phyloP scores from a whole-genome alignment of 2,797 vertebrate genomes.

The Heterohyrax brucei region DNA sequence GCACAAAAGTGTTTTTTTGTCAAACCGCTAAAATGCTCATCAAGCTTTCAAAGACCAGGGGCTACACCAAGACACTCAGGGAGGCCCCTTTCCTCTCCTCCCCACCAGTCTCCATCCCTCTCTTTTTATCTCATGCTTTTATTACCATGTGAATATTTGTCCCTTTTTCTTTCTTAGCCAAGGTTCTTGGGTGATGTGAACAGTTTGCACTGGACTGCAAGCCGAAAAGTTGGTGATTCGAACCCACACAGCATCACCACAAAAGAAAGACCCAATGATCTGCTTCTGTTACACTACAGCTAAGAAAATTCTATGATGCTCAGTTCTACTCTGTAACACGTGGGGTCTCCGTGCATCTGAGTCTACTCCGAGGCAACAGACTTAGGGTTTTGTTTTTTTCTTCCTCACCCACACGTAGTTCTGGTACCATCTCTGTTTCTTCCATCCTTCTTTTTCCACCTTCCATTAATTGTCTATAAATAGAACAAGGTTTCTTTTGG shows the following conservation, averaged over 20 bases:
- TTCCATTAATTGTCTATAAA: not conserved
- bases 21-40: slow-evolving; percentile 29
- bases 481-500: not conserved
- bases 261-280: not conserved
- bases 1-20: slow-evolving; percentile 37
- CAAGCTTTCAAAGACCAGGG: slow-evolving; percentile 24
- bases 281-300: not conserved
- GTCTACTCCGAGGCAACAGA: not conserved
- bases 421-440: not conserved
- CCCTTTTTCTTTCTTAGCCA: slow-evolving; percentile 28
- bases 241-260: not conserved
- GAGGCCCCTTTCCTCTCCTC: not conserved
- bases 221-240: no score
- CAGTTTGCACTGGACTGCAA: no score
- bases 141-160: not conserved
- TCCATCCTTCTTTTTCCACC: not conserved
- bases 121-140: not conserved
- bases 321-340: not conserved
- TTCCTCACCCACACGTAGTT: slow-evolving; percentile 23
- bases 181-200: not conserved
- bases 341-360: not conserved
- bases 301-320: not conserved
- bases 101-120: not conserved
- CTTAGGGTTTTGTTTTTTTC: not conserved
- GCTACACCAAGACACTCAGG: not conserved